Base-by-base conservation (phyloP, 2,113 vertebrate species). In the Notothenia coriiceps region DNA sequence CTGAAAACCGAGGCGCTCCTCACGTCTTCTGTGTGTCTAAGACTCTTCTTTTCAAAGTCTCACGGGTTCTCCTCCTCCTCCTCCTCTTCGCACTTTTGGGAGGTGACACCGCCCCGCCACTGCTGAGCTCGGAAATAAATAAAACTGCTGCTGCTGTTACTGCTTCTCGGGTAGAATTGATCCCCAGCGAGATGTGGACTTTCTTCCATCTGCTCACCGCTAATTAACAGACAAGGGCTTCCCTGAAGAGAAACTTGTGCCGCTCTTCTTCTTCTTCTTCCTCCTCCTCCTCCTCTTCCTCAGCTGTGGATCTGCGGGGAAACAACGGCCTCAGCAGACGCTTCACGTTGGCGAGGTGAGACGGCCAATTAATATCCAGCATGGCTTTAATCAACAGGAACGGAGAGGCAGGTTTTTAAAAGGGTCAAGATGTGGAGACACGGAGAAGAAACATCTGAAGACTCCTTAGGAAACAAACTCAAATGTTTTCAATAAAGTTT, bases 171-270 rank as follows among this genome's bases (percentile, higher is more conserved):
- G 77, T 73, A 67, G 83, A 86, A 91, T 86, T 89, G 87, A 90
- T 94, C 92, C 92, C 91, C 77, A 74, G 89, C 46, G 86, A 93
- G 79, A 88, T 80, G 82, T 82, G 87, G 87, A 89, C 86, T 91
- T 82, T 86, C 86, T 91, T 93, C 93, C 93, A 94, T 94, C 92
- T 94, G 94, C 88, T 93, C 80, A 10, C 68, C 65, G 74, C 93
- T 94, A 94, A 94, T 94, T 94, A 94, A 93, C 92, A 93, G 90
- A 90, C 91, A 85, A 85, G 85, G 83, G 87, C 60, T 77, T 90
- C 92, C 88, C 91, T 71, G 63, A 80, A 91, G 89, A 90, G 75
- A 54, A 81, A 64, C 79, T 67, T 61, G 71, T 70, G 80, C 82
- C 50, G 47, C 71, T 80, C 84, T 64, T 76, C 77, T 68, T 80